Evolutionary conservation across 2,797 vertebrate genomes (phyloP).

Genomic region (Cyclura pinguis): DNA sequence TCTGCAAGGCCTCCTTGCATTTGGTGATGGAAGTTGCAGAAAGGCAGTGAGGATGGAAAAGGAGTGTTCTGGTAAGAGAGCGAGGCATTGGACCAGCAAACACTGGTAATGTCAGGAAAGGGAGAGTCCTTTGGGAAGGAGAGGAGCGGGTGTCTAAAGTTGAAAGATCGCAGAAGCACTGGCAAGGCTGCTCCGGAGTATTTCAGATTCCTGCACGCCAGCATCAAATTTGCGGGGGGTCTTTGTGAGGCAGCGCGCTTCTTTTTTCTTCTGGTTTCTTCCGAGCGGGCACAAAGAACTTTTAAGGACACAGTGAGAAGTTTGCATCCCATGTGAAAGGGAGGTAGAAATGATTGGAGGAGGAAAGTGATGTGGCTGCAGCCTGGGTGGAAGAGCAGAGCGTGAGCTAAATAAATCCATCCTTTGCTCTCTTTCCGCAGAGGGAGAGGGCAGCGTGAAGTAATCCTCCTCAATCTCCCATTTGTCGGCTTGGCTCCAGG

Average conservation of each 20-base stretch:
- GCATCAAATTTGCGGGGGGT: not conserved
- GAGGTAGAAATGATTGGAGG: not conserved
- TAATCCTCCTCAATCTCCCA: conserved; percentile 7
- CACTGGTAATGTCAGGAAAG: not conserved
- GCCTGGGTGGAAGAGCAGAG: not conserved
- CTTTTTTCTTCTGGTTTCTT: not conserved
- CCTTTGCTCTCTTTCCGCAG: not conserved
- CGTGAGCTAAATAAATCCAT: not conserved
- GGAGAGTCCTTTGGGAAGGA: not conserved
- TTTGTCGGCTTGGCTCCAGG: not conserved
- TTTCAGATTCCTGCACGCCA: not conserved
- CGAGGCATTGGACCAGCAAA: not conserved
- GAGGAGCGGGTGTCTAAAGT: not conserved
- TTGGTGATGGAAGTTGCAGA: not conserved
- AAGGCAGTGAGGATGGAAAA: not conserved
- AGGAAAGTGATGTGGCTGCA: not conserved
- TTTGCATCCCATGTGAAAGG: not conserved
- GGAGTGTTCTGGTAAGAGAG: not conserved
- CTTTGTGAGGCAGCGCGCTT: no score
- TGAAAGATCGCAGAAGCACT: not conserved
- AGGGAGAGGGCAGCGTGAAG: not conserved
- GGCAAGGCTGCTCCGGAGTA: not conserved
- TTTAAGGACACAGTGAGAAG: not conserved
- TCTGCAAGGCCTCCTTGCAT: not conserved
- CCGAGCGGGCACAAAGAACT: not conserved